Evolutionary conservation across 2,113 vertebrate genomes (phyloP).

Genomic region (Podarcis raffonei): DNA sequence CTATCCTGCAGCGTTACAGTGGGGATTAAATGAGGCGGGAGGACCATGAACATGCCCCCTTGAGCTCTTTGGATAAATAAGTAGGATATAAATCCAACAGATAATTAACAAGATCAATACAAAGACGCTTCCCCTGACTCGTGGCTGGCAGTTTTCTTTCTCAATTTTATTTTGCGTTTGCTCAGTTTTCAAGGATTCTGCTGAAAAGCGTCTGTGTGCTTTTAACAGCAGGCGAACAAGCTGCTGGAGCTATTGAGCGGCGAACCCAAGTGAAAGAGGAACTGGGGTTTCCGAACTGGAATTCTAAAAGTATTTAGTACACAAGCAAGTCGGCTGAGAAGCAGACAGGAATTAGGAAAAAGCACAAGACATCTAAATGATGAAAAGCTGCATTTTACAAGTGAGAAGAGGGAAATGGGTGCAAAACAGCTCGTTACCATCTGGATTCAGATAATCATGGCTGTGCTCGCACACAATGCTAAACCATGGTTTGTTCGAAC

Average conservation of each 20-base stretch:
- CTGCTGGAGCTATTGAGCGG: background rate
- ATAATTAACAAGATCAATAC: no score
- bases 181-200: background rate
- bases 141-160: background rate
- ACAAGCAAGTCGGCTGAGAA: background rate
- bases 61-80: no score
- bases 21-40: no score
- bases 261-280: background rate
- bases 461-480: no score
- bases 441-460: background rate
- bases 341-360: background rate
- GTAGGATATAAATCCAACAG: no score
- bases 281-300: background rate
- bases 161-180: background rate
- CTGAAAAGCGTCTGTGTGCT: background rate
- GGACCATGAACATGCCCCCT: no score
- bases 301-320: background rate
- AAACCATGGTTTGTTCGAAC: no score
- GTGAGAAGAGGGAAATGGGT: background rate
- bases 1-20: no score
- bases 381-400: background rate
- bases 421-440: background rate
- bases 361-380: background rate
- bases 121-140: background rate
- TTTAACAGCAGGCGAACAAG: background rate